Evolutionary conservation across 1,140 invertebrate genomes (phyloP), one percentile per base, ranked within the genome.

Genomic region (Drosophila micromelanica): DNA sequence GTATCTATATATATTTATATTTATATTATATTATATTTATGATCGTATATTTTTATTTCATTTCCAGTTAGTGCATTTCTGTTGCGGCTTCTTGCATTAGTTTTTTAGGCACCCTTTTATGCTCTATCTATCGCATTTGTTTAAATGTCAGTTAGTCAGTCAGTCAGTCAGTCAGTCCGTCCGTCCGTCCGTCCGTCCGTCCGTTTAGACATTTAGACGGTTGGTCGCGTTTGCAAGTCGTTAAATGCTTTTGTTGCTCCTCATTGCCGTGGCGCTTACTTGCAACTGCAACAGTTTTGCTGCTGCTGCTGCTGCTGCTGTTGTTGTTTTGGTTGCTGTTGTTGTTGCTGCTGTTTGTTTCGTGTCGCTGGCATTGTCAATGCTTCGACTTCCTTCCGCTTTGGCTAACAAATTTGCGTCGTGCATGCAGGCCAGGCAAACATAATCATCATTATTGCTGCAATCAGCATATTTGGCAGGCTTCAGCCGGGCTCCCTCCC

Each of bases 401-500:
- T 86, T 82, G 82, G 67, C 78, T 81, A 87, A 87, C 82, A 86
- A 86, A 86, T 86, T 86, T 86, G 82, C 80, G 82, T 72, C 75
- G 84, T 79, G 84, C 82, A 86, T 86, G 82, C 82, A 87, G 78
- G 74, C 69, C 75, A 67, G 75, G 82, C 82, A 87, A 86, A 86
- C 82, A 87, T 86, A 86, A 86, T 86, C 82, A 86, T 86, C 82
- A 87, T 86, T 86, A 86, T 86, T 86, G 78, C 82, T 70, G 82
- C 82, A 86, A 86, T 86, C 82, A 86, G 82, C 82, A 86, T 86
- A 86, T 86, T 86, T 86, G 82, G 82, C 82, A 86, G 78, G 78
- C 81, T 80, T 79, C 42, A 65, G 51, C 37, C 37, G 30, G 49
- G 9, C 32, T 11, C 8, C 8, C 2, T 7, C 30, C 8, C 6